Base-by-base conservation (phyloP, 2,888 invertebrate species). In the Oxyteleia sp. region DNA sequence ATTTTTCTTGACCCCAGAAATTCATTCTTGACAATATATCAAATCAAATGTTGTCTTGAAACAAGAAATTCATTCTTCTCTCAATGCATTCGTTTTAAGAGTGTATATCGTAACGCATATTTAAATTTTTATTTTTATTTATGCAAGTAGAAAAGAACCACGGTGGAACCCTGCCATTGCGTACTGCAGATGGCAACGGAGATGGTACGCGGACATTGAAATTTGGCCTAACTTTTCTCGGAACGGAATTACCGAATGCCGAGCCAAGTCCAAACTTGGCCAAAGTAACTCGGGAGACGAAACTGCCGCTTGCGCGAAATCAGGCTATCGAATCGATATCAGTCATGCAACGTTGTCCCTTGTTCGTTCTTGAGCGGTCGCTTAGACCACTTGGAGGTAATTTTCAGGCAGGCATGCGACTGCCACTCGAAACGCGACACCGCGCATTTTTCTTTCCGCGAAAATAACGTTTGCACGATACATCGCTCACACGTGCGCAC, bases 291-390 rank as follows among this genome's bases (percentile, higher is more conserved):
- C 86, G 80, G 86, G 87, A 83, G 88, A 89, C 87, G 85, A 88
- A 90, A 90, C 89, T 89, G 87, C 86, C 85, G 81, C 84, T 85
- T 78, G 45, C 55, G 87, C 87, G 89, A 91, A 92, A 92, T 93
- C 90, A 88, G 89, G 89, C 88, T 90, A 92, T 92, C 88, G 90
- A 90, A 92, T 92, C 91, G 91, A 86, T 89, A 90, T 92, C 87
- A 89, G 91, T 92, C 91, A 91, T 90, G 90, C 87, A 89, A 87
- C 86, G 88, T 88, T 78, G 81, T 78, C 84, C 84, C 75, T 74
- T 82, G 87, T 86, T 86, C 87, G 84, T 88, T 86, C 84, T 85
- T 63, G 80, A 82, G 64, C 87, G 51, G 90, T 89, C 90, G 90
- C 87, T 85, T 88, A 87, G 88, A 87, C 92, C 89, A 88, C 91